Evolutionary conservation across 92 coral and sea anemone genomes (phyloP).

Genomic region (Zoanthus sansibaricus): DNA sequence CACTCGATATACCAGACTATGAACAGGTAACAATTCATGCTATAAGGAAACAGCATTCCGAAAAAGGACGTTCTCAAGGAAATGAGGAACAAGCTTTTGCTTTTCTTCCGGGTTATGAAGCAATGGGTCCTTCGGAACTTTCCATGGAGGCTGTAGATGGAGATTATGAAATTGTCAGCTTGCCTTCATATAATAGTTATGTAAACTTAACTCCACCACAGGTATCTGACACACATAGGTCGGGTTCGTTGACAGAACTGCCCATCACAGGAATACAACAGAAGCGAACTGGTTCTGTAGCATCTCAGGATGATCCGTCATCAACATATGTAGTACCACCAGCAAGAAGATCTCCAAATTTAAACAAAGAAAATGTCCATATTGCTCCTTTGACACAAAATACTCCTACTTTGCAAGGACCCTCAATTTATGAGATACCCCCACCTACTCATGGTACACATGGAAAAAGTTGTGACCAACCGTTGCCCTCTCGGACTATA

Average conservation of each 20-base stretch:
- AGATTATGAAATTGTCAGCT: constrained; percentile 27
- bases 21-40: constrained; percentile 36
- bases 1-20: constrained; percentile 35
- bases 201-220: constrained; percentile 25
- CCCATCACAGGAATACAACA: constrained; percentile 35
- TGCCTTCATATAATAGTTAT: constrained; percentile 6
- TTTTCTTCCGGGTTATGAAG: constrained; percentile 75
- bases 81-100: constrained; percentile 74
- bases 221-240: not conserved
- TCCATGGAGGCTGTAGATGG: not conserved
- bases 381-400: not conserved
- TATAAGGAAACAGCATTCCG: constrained; percentile 29
- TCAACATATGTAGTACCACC: constrained; percentile 25
- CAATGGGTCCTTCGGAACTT: constrained; percentile 60
- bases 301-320: constrained; percentile 17
- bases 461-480: constrained; percentile 41
- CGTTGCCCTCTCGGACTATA: constrained; percentile 31
- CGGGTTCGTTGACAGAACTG: not conserved
- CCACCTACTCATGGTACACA: constrained; percentile 58
- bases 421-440: constrained; percentile 81
- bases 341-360: not conserved
- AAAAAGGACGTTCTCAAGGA: not conserved
- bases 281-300: constrained; percentile 21
- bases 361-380: not conserved
- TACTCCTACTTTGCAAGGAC: constrained; percentile 1